A percentile compares a stretch with the other conserved stretches of the same genome.
phyloP scores from a whole-genome alignment of 2,888 invertebrate genomes.

The Acholoe squamosa region DNA sequence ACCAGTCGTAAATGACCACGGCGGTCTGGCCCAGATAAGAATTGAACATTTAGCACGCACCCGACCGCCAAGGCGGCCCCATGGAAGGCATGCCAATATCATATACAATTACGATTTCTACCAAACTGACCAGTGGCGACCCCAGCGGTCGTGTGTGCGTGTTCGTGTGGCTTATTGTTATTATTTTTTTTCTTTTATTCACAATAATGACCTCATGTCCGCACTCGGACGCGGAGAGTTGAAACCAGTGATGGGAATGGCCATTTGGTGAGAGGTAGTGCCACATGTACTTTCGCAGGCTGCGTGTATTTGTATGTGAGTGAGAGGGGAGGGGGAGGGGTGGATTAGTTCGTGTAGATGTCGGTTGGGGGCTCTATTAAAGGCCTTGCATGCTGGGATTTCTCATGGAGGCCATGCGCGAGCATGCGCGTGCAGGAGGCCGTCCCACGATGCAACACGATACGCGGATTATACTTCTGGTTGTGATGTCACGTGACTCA shows the following conservation, averaged over 20 bases:
- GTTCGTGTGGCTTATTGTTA: no score
- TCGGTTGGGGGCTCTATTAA: background rate
- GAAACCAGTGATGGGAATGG: background rate
- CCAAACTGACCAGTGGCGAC: background rate
- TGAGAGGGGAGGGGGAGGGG: background rate
- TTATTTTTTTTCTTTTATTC: no score
- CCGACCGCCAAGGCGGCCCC: no score
- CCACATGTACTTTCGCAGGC: slow-evolving; percentile 14
- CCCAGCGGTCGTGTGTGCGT: background rate
- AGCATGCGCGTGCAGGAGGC: slow-evolving; percentile 29
- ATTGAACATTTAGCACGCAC: background rate
- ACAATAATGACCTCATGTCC: background rate
- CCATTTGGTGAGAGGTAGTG: background rate
- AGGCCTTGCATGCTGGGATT: slow-evolving; percentile 1
- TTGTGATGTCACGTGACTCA: background rate
- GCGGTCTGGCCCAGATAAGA: background rate
- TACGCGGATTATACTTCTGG: slow-evolving; percentile 7
- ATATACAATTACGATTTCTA: no score
- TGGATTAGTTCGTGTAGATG: background rate
- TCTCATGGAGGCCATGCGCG: slow-evolving; percentile 23
- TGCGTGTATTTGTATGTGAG: background rate
- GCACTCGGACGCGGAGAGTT: no score
- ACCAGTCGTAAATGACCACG: background rate
- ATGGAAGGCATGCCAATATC: no score
- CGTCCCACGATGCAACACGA: slow-evolving; percentile 29